phyloP scores from a whole-genome alignment of 2,888 invertebrate species.

The Cremastobaeus sp. region DNA sequence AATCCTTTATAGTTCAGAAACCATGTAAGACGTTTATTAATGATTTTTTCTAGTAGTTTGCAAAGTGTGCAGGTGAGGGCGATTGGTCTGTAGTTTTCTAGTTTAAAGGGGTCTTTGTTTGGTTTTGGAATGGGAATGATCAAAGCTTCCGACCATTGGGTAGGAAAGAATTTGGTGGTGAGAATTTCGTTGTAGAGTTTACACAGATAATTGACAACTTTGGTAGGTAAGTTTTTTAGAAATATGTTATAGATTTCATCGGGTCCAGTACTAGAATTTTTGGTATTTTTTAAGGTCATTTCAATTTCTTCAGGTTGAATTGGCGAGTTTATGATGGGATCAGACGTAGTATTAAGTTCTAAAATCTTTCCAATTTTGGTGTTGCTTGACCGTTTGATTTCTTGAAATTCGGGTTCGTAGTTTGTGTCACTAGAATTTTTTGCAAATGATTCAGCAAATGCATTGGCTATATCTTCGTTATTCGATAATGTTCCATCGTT shows the following conservation, averaged over 20 bases:
- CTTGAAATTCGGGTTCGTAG: neutral
- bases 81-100: conserved; percentile 41
- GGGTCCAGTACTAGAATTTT: conserved; percentile 56
- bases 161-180: neutral
- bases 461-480: neutral
- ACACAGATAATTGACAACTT: conserved; percentile 1
- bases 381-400: neutral
- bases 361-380: neutral
- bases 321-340: neutral
- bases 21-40: conserved; percentile 27
- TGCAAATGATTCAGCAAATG: neutral
- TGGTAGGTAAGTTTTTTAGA: conserved; percentile 36
- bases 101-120: conserved; percentile 9
- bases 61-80: conserved; percentile 40
- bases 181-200: conserved; percentile 29
- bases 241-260: conserved; percentile 51
- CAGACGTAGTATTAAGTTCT: neutral
- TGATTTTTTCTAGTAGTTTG: conserved; percentile 47
- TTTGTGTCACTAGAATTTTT: neutral
- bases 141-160: conserved; percentile 13
- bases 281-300: neutral
- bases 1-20: conserved; percentile 23
- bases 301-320: neutral
- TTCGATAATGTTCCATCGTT: neutral
- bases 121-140: conserved; percentile 32